Conservation (phyloP, 2,113 vertebrate genomes). For the Peromyscus californicus region DNA sequence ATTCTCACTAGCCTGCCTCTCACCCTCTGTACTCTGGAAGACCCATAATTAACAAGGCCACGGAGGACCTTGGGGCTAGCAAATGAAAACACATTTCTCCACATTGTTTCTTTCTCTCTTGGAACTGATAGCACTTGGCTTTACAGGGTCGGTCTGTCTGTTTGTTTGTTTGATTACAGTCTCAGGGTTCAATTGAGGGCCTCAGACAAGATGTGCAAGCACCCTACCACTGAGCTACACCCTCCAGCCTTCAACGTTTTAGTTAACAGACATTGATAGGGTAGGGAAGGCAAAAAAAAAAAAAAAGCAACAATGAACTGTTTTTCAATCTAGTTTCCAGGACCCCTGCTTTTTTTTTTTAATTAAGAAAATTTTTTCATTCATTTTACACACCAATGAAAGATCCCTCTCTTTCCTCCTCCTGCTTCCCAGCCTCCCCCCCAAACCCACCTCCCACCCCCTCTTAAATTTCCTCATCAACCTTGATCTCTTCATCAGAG, state of each 20-base stretch:
- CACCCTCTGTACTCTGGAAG: neutral
- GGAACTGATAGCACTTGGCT: neutral
- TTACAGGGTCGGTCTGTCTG: neutral
- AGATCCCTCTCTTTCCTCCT: too few species aligned
- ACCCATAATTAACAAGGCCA: neutral
- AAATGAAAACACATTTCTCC: constrained; percentile 2
- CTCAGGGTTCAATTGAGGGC: neutral
- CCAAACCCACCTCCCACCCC: neutral
- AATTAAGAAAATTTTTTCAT: too few species aligned
- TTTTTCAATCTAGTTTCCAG: neutral
- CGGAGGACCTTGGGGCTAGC: neutral
- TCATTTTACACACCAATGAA: too few species aligned
- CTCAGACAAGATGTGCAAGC: neutral
- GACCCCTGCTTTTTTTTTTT: neutral
- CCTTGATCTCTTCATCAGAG: neutral
- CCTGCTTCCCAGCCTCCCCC: too few species aligned
- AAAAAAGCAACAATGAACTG: neutral
- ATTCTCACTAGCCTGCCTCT: neutral
- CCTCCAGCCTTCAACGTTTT: neutral
- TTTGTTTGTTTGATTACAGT: neutral
- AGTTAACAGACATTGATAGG: neutral
- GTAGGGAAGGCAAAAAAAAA: neutral
- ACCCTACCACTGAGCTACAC: neutral
- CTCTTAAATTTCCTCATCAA: neutral
- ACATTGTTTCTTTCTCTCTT: neutral